These are phyloP conservation scores for Bembecia ichneumoniformis DNA, from an alignment of 2,888 invertebrate species.

Conservation along the genomic window DNA sequence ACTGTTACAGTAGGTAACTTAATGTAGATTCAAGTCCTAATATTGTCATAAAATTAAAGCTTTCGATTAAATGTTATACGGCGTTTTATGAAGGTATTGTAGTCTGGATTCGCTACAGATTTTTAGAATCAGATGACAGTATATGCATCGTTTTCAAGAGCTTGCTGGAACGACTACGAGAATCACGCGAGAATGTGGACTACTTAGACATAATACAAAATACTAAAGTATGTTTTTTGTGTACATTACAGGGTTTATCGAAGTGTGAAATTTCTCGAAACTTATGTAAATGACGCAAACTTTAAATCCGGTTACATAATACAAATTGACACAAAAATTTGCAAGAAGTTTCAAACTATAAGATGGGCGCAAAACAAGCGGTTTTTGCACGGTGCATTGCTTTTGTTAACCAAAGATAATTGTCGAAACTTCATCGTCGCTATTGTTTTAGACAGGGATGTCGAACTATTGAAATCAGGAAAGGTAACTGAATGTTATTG, in stretches of 20 bases:
- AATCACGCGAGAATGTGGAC: too few species aligned
- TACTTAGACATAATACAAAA: too few species aligned
- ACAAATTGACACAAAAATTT: not conserved
- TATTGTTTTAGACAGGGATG: slow-evolving; percentile 74
- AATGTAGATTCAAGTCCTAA: too few species aligned
- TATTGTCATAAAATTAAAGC: too few species aligned
- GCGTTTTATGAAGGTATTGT: too few species aligned
- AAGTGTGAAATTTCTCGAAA: not conserved
- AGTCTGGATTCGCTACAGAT: too few species aligned
- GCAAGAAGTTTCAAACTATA: slow-evolving; percentile 35
- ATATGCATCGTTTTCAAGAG: too few species aligned
- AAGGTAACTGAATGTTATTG: slow-evolving; percentile 25
- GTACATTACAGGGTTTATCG: not conserved
- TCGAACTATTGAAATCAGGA: slow-evolving; percentile 30
- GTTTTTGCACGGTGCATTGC: slow-evolving; percentile 78
- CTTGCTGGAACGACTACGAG: too few species aligned
- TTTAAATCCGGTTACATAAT: not conserved
- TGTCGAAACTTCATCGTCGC: slow-evolving; percentile 78
- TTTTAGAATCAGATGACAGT: too few species aligned
- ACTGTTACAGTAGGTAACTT: too few species aligned
- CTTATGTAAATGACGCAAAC: not conserved
- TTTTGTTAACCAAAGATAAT: slow-evolving; percentile 79
- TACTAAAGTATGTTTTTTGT: not conserved
- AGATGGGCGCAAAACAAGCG: slow-evolving; percentile 63
- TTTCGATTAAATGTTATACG: too few species aligned